Conservation (phyloP, 2,113 vertebrate species). For the Neodontobutis hainanensis region DNA sequence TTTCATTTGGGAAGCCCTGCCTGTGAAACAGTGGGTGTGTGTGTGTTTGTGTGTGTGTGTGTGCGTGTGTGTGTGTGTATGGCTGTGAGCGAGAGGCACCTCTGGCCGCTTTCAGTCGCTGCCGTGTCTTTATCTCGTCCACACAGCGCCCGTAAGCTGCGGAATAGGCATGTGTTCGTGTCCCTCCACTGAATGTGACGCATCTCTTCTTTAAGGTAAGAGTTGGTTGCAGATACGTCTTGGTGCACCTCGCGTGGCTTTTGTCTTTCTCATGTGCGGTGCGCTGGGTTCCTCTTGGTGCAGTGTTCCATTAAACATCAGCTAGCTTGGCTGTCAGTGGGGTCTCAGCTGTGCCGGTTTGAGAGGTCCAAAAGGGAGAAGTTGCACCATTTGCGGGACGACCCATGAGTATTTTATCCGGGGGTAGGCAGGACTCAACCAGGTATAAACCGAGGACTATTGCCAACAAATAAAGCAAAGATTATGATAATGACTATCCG, state of each 20-base stretch:
- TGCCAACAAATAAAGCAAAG: neutral
- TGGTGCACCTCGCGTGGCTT: conserved; percentile 11
- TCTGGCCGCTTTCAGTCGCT: conserved; percentile 38
- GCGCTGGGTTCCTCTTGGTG: conserved; percentile 6
- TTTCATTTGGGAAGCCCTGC: conserved; percentile 69
- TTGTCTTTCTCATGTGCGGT: conserved; percentile 1
- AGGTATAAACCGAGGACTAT: neutral
- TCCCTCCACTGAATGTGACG: conserved; percentile 23
- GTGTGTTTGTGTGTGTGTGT: conserved; percentile 36
- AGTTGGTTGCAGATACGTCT: neutral
- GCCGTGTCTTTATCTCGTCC: conserved; percentile 47
- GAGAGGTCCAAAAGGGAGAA: conserved; percentile 46
- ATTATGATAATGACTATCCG: neutral
- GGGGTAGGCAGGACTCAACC: neutral
- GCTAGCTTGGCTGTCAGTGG: conserved; percentile 20
- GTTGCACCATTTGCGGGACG: conserved; percentile 58
- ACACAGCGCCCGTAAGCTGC: conserved; percentile 57
- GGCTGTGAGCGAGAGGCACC: conserved; percentile 34
- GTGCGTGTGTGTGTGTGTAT: conserved; percentile 44
- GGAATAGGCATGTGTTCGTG: conserved; percentile 72
- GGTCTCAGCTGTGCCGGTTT: conserved; percentile 68
- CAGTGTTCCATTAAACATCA: conserved; percentile 19
- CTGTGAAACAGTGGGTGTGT: conserved; percentile 33
- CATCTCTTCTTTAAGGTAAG: conserved; percentile 65
- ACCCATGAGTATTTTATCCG: neutral